phyloP scores from a whole-genome alignment of 2,113 vertebrate genomes.

The Protobothrops flavoviridis region DNA sequence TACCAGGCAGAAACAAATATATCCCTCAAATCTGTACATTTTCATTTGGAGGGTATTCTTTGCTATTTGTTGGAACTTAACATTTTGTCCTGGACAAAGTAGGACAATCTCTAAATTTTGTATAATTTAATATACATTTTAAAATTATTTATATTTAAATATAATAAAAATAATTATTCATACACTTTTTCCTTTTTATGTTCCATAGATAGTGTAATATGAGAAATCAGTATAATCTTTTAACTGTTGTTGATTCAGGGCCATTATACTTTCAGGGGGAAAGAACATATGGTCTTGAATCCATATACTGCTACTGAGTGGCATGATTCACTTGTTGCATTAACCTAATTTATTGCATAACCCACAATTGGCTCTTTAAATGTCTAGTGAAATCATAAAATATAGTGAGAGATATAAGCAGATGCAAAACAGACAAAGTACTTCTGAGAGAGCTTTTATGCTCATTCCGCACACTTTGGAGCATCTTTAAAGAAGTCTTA shows the following conservation, averaged over 20 bases:
- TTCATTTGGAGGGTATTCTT: background rate
- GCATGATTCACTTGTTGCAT: background rate
- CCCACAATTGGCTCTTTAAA: background rate
- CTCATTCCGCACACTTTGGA: background rate
- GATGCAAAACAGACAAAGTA: background rate
- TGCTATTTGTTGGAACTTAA: background rate
- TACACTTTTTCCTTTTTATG: background rate
- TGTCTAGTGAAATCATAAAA: background rate
- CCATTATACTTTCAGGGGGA: background rate
- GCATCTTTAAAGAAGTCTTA: background rate
- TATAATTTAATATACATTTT: background rate
- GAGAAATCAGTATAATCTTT: background rate
- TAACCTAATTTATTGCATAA: background rate
- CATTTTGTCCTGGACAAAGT: background rate
- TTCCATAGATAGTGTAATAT: background rate
- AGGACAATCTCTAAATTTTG: background rate
- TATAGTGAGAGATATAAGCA: background rate
- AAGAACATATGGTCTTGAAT: background rate
- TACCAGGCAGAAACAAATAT: background rate
- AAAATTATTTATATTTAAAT: background rate
- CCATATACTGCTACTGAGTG: background rate
- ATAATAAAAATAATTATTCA: background rate
- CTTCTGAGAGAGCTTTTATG: background rate
- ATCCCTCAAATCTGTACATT: background rate
- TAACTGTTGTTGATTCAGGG: background rate